A percentile compares a stretch with the other conserved stretches of the same genome.
Conservation (phyloP, 1,140 invertebrate genomes). For the Bombus picipes region DNA sequence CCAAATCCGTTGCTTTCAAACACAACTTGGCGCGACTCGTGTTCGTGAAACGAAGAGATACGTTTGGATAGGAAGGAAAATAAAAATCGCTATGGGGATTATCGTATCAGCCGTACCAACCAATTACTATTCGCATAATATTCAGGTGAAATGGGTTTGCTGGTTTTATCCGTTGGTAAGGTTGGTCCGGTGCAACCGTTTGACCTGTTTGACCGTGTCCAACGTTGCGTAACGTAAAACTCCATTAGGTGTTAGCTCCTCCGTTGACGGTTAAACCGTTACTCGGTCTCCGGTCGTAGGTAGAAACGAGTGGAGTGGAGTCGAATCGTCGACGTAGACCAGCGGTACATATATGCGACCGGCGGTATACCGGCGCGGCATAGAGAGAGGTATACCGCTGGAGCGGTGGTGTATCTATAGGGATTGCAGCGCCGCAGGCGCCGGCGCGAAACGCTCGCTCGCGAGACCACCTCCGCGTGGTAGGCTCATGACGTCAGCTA, state of each 20-base stretch:
- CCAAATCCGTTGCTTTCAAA: no score
- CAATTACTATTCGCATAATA: neutral
- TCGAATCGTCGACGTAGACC: slow-evolving; percentile 51
- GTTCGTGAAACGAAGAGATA: neutral
- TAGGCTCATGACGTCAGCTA: slow-evolving; percentile 81
- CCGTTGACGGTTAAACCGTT: slow-evolving; percentile 66
- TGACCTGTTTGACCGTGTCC: slow-evolving; percentile 57
- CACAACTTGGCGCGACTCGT: no score
- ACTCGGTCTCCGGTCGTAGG: slow-evolving; percentile 57
- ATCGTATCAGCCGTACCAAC: neutral
- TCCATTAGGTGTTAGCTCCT: slow-evolving; percentile 66
- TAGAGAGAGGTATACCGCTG: slow-evolving; percentile 57
- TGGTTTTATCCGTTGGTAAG: neutral
- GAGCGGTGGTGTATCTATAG: slow-evolving; percentile 58
- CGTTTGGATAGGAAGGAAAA: neutral
- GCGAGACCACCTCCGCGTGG: slow-evolving; percentile 80
- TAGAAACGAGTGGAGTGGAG: slow-evolving; percentile 60
- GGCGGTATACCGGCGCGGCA: slow-evolving; percentile 53
- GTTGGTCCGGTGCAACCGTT: slow-evolving; percentile 24
- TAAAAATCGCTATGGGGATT: neutral
- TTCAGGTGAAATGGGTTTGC: neutral
- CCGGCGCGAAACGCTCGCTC: slow-evolving; percentile 75
- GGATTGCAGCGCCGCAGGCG: slow-evolving; percentile 71
- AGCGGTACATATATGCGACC: slow-evolving; percentile 47
- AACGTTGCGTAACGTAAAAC: slow-evolving; percentile 68